These are phyloP conservation scores for Vanessa atalanta DNA, from an alignment of 1,140 invertebrate genomes.

Conservation along the genomic window DNA sequence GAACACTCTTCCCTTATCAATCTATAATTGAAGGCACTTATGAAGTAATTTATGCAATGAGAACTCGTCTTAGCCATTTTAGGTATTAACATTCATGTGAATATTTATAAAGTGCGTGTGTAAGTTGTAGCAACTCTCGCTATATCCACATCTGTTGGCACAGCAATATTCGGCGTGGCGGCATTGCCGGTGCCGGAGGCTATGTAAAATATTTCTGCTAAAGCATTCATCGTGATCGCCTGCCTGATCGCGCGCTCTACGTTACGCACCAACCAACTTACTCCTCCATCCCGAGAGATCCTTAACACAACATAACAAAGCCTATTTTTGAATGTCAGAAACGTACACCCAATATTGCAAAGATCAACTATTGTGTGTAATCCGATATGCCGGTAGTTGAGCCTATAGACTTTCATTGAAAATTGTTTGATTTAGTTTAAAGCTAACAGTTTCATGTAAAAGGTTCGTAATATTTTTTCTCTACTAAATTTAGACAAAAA, in stretches of 20 bases:
- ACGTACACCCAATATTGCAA: slow-evolving; percentile 49
- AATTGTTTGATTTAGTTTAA: slow-evolving; percentile 67
- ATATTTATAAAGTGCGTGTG: slow-evolving; percentile 17
- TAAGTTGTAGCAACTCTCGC: slow-evolving; percentile 52
- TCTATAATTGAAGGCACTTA: not conserved
- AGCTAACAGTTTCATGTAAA: slow-evolving; percentile 37
- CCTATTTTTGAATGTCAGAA: slow-evolving; percentile 38
- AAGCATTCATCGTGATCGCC: slow-evolving; percentile 78
- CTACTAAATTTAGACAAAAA: slow-evolving; percentile 36
- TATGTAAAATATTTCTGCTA: slow-evolving; percentile 80
- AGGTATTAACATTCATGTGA: not conserved
- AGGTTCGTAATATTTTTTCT: slow-evolving; percentile 27
- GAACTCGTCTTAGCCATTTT: not conserved
- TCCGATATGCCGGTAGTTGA: slow-evolving; percentile 69
- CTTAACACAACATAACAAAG: slow-evolving; percentile 47
- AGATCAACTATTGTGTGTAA: slow-evolving; percentile 70
- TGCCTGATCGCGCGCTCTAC: slow-evolving; percentile 65
- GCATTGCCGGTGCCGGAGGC: slow-evolving; percentile 66
- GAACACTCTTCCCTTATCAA: not conserved
- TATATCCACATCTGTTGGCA: slow-evolving; percentile 71
- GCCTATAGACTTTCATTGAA: slow-evolving; percentile 59
- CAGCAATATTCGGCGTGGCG: slow-evolving; percentile 72
- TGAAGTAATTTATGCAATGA: not conserved
- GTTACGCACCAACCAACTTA: slow-evolving; percentile 63
- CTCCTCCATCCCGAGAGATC: slow-evolving; percentile 37